These are phyloP conservation scores for Danaus plexippus DNA, from an alignment of 1,140 invertebrate species.

Conservation along the genomic window DNA sequence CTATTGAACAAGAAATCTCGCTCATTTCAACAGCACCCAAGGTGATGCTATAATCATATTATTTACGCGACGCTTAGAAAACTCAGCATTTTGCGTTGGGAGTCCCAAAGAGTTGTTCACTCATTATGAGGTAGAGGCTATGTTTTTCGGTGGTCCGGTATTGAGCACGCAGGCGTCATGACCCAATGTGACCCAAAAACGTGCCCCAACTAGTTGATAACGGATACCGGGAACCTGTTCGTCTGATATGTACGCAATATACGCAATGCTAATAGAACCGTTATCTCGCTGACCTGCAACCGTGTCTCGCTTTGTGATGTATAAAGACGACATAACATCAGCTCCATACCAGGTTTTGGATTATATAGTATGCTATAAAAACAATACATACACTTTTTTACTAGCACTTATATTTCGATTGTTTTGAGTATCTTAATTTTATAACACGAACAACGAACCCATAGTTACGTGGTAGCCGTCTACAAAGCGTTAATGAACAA, in stretches of 20 bases:
- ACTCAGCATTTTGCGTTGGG: slow-evolving; percentile 67
- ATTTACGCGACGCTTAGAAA: slow-evolving; percentile 64
- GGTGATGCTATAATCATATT: slow-evolving; percentile 62
- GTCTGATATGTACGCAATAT: slow-evolving; percentile 33
- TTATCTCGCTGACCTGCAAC: slow-evolving; percentile 37
- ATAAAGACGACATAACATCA: too few species aligned
- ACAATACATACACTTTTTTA: too few species aligned
- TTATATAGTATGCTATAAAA: too few species aligned
- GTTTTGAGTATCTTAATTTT: too few species aligned
- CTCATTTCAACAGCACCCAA: slow-evolving; percentile 54
- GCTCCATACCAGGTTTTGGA: too few species aligned
- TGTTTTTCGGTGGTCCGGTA: slow-evolving; percentile 38
- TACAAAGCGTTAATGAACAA: too few species aligned
- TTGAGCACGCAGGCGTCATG: slow-evolving; percentile 63
- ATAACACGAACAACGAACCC: too few species aligned
- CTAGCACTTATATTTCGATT: too few species aligned
- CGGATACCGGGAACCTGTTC: slow-evolving; percentile 59
- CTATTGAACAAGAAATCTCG: slow-evolving; percentile 55
- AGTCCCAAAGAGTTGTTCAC: slow-evolving; percentile 48
- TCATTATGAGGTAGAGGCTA: slow-evolving; percentile 58
- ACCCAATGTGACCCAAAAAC: slow-evolving; percentile 68
- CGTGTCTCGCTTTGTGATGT: too few species aligned
- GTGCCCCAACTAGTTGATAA: slow-evolving; percentile 52
- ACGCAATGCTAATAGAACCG: slow-evolving; percentile 40
- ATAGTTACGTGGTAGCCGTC: too few species aligned